Percentiles rank a stretch among this genome's conserved stretches.
Evolutionary conservation across 2,797 vertebrate genomes (phyloP).

Genomic region (Lophotriccus pileatus): DNA sequence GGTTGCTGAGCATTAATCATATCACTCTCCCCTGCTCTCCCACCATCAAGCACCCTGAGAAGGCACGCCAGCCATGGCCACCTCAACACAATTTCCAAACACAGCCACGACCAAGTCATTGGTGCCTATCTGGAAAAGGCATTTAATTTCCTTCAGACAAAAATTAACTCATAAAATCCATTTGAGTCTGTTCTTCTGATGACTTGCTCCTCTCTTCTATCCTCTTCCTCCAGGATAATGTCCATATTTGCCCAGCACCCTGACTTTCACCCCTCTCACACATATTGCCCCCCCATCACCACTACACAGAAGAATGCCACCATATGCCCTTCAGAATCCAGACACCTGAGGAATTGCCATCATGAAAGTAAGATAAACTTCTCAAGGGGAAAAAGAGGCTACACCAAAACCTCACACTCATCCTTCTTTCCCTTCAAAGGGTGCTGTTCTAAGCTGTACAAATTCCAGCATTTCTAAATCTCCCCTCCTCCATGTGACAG

Average conservation of each 20-base stretch:
- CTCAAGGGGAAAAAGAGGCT: neutral
- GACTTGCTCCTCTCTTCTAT: neutral
- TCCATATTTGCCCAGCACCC: neutral
- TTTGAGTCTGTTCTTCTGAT: neutral
- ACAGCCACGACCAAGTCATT: neutral
- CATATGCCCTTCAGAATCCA: neutral
- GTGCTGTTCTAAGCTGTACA: accelerated
- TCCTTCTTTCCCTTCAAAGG: neutral
- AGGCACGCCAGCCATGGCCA: neutral
- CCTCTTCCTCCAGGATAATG: neutral
- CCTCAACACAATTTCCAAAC: neutral
- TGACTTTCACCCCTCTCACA: neutral
- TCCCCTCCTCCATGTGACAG: neutral
- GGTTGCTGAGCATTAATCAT: neutral
- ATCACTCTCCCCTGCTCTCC: neutral
- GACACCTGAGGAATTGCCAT: neutral
- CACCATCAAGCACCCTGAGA: neutral
- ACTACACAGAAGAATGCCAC: neutral
- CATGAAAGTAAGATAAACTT: neutral
- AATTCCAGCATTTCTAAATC: neutral
- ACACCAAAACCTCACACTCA: neutral
- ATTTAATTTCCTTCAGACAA: neutral
- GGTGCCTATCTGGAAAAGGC: neutral
- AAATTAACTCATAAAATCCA: neutral
- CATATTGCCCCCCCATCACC: neutral